Base-by-base conservation (phyloP, 2,888 invertebrate species). In the Melanchra persicariae region DNA sequence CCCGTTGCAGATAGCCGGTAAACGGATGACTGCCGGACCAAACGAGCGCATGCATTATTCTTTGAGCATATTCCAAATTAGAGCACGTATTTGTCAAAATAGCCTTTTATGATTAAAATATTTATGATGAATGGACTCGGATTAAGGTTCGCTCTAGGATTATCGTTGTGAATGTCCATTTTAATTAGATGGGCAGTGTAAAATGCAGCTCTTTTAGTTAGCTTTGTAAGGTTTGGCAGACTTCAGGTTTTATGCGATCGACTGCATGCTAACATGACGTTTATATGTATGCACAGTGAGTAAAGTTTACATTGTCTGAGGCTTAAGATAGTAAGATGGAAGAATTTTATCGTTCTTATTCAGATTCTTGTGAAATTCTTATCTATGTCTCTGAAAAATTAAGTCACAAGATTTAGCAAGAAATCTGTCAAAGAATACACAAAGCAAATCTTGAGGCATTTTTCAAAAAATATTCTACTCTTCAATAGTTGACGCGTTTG, bases 1-100 rank as follows among this genome's bases (percentile, higher is more conserved):
- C 65, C 59, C 81, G 79, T 76, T 83, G 84, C 86, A 87, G 89
- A 91, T 90, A 89, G 84, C 71, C 80, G 63, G 74, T 81, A 77
- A 89, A 89, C 83, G 84, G 77, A 87, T 87, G 88, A 86, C 84
- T 82, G 80, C 79, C 79, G 64, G 75, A 66, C 77, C 78, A 72
- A 84, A 79, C 79, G 83, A 61, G 70, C 69, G 71, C 77, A 74
- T 77, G 79, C 78, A 83, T 85, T 81, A 83, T 80, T 80, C 85
- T 85, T 80, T 78, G 66, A 76, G 75, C 73, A 79, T 73, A 73
- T 77, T 84, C 65, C 51, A 86, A 83, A 85, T 85, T 84, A 85
- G 74, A 81, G 37, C 72, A 72, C 73, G 79, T 76, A 83, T 78
- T 77, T 80, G 73, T 81, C 72, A 76, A 76, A 75, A 72, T 72